Base-by-base conservation (phyloP, 2,797 vertebrate species). In the Propithecus deckenii region DNA sequence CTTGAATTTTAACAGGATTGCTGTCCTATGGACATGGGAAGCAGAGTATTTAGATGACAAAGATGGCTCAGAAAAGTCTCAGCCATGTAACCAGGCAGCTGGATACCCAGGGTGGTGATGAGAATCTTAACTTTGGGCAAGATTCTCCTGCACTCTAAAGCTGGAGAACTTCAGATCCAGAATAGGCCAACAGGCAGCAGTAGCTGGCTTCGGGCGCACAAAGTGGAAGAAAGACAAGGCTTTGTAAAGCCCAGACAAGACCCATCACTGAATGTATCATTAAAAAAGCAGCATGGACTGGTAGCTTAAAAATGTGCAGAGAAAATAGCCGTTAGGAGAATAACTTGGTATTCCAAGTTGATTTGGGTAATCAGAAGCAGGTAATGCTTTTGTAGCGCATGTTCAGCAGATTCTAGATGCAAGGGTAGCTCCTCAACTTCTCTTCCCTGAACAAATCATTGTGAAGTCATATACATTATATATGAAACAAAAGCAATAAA, bases 401-500 rank as follows among this genome's bases (percentile, higher is more conserved):
- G 91, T 89, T 95, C 80, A 72, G 86, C 61, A 94, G 74, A 94
- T 11, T 96, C 89, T 11, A 87, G 85, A 96, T 83, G 80, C 59
- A 96, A 95, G 20, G 7, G 43, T 48, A 97, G 96, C 43, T 86
- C 95, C 76, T 97, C 84, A n/a, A 22, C 97, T 96, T 96, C 28
- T 96, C 93, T 86, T 96, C 96, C 94, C 93, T 87, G 85, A 97
- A 93, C 76, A 93, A 97, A 97, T 94, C 1, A 14, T 93, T 79
- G 91, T 30, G 85, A 97, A 98, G 87, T 65, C 97, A 71, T 95
- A 89, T 96, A 96, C 41, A 96, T 98, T 98, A 97, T 92, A 98
- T 96, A 97, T 96, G 96, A 98, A 98, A 97, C 89, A 95, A 96
- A 98, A 98, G 59, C 75, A 96, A 97, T 97, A 98, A 98, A 98